A percentile compares a stretch with the other conserved stretches of the same genome.
Conservation (phyloP, 2,797 vertebrate genomes). For the Caiman crocodilus region DNA sequence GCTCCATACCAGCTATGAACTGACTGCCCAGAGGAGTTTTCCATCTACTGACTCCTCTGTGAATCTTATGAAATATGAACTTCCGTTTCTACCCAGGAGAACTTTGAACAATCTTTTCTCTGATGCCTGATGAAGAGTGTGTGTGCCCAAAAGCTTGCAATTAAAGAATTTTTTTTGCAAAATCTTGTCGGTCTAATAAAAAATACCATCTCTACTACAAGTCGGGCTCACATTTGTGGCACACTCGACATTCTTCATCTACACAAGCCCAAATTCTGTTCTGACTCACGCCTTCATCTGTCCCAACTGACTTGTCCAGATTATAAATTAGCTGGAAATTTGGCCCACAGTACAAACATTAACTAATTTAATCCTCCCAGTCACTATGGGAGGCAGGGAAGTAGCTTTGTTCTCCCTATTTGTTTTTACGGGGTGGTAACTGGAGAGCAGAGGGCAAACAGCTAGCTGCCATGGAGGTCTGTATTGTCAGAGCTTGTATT, state of each 20-base stretch:
- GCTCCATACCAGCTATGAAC: too few relatives aligned
- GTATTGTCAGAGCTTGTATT: neutral
- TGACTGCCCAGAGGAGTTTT: too few relatives aligned
- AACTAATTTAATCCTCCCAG: slow-evolving; percentile 63
- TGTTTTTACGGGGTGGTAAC: neutral
- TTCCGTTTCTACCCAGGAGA: too few relatives aligned
- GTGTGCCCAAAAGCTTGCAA: too few relatives aligned
- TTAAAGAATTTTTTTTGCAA: too few relatives aligned
- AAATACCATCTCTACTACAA: too few relatives aligned
- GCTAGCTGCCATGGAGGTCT: slow-evolving; percentile 34
- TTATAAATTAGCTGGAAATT: slow-evolving; percentile 30
- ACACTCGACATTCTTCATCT: neutral
- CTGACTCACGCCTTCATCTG: slow-evolving; percentile 30
- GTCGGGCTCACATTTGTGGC: neutral
- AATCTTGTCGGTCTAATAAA: too few relatives aligned
- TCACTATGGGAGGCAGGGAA: slow-evolving; percentile 18
- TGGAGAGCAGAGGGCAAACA: slow-evolving; percentile 17
- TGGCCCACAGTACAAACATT: slow-evolving; percentile 51
- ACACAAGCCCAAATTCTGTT: neutral
- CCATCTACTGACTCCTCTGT: too few relatives aligned
- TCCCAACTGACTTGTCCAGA: slow-evolving; percentile 14
- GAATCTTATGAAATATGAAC: too few relatives aligned
- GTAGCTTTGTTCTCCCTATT: slow-evolving; percentile 19
- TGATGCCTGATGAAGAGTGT: too few relatives aligned
- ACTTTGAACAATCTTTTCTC: too few relatives aligned